These are phyloP conservation scores for Orchestes rusci DNA, from an alignment of 2,888 invertebrate species.

Conservation along the genomic window DNA sequence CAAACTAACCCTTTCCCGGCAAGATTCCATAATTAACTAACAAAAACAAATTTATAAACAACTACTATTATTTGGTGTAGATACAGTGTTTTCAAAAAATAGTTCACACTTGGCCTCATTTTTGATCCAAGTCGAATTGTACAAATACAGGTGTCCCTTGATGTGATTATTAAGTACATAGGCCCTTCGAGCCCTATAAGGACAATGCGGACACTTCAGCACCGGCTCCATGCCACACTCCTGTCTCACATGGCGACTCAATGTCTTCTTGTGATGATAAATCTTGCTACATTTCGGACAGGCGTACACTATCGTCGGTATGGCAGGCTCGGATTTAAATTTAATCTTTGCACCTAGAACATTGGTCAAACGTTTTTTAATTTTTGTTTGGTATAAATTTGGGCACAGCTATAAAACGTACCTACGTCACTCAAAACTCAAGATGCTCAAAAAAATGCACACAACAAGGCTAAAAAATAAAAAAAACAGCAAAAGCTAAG, in stretches of 20 bases:
- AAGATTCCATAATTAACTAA: too few species aligned
- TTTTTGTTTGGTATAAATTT: neutral
- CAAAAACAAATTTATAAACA: too few species aligned
- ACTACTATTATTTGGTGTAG: too few species aligned
- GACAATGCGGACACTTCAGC: constrained; percentile 69
- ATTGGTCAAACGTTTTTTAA: constrained; percentile 6
- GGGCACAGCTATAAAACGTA: constrained; percentile 4
- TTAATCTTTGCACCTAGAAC: constrained; percentile 12
- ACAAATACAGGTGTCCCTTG: constrained; percentile 35
- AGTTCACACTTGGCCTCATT: too few species aligned
- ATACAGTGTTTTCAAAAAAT: too few species aligned
- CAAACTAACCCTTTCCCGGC: too few species aligned
- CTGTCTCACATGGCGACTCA: constrained; percentile 45
- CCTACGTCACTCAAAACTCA: constrained; percentile 4
- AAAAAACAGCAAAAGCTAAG: constrained; percentile 5
- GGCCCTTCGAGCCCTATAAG: constrained; percentile 59
- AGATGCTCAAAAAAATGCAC: constrained; percentile 13
- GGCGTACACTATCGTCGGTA: constrained; percentile 22
- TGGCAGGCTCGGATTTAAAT: constrained; percentile 5
- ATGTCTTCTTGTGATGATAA: constrained; percentile 47
- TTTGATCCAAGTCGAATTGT: constrained; percentile 20
- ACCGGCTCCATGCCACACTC: constrained; percentile 56
- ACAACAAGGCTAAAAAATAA: constrained; percentile 11
- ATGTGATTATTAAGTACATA: constrained; percentile 45
- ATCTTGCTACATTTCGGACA: constrained; percentile 46